A percentile compares a stretch with the other conserved stretches of the same genome.
Conservation (phyloP, 2,888 invertebrate species). For the Cecidostiba fungosa region DNA sequence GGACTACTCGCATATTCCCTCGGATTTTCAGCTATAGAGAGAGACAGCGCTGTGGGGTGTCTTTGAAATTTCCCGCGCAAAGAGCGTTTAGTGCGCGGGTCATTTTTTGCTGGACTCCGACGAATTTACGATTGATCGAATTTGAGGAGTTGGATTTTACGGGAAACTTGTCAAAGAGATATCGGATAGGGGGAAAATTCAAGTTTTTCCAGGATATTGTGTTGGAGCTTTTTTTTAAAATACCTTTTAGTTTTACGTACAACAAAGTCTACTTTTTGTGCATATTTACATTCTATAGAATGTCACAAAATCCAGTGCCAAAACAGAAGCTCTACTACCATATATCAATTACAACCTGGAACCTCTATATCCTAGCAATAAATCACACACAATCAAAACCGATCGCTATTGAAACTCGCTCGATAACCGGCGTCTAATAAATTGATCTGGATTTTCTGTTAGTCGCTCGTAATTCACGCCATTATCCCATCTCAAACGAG, state of each 20-base stretch:
- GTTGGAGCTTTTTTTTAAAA: too few relatives aligned
- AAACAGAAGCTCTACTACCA: background rate
- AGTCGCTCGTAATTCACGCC: constrained; percentile 46
- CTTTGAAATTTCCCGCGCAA: background rate
- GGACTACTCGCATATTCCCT: background rate
- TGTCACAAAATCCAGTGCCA: background rate
- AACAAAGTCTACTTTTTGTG: too few relatives aligned
- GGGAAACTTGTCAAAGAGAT: background rate
- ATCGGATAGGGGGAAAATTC: background rate
- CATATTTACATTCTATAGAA: too few relatives aligned
- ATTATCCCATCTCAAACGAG: constrained; percentile 47
- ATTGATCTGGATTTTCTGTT: constrained; percentile 56
- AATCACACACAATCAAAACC: background rate
- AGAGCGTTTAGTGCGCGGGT: constrained; percentile 6
- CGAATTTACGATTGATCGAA: background rate
- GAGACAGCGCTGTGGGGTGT: background rate
- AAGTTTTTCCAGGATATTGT: background rate
- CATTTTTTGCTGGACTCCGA: background rate
- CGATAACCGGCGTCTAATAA: constrained; percentile 14
- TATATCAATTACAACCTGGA: background rate
- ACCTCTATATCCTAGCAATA: background rate
- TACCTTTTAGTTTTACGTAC: too few relatives aligned
- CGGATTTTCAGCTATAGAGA: background rate
- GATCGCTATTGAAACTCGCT: background rate
- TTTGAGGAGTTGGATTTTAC: constrained; percentile 9